Evolutionary conservation across 2,113 vertebrate genomes (phyloP), one percentile per base, ranked within the genome.

Genomic region (Megatriorchis doriae): DNA sequence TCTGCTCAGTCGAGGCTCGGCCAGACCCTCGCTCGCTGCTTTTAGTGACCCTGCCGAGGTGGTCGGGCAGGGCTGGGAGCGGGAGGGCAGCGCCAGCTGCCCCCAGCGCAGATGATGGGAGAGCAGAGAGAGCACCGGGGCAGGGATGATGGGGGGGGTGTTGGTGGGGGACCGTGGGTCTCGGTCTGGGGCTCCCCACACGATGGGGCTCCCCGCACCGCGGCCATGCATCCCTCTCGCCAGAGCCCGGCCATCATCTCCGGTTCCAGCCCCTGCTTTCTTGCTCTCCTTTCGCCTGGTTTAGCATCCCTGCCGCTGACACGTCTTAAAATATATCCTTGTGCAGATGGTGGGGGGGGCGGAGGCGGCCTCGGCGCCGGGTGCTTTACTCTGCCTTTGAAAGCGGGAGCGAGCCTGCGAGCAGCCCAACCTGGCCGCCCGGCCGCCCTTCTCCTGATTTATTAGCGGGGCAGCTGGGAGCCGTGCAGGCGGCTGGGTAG

Each of bases 321-420:
- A 91, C 86, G 1, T 96, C 91, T 90, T 91, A 94, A 96, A 96
- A 95, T 93, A 94, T 3, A 62, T 86, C 91, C 56, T 81, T 29
- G 73, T 89, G 90, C 90, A 97, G 96, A 93, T 96, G 96, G 94
- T 0, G 42, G 67, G 63, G 81, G 86, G 84, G 91, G 25, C 22
- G 86, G 82, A 9, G 92, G 47, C 40, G 27, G 70, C n/a, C n/a
- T 10, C 21, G 3, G 78, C 36, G 36, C 61, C 45, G 80, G 71
- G 73, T n/a, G 61, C 88, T 83, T 52, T 16, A 20, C 96, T 40
- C 61, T 3, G 81, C 77, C 36, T 8, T 7, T 6, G 18, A 13
- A 11, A 23, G 63, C 78, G 0, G 78, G 13, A 56, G 78, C 34
- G 40, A 88, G 47, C 70, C 83, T 29, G 61, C 43, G 47, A 52